Conservation (phyloP, 2,113 vertebrate genomes). For the Atherinomorus stipes region DNA sequence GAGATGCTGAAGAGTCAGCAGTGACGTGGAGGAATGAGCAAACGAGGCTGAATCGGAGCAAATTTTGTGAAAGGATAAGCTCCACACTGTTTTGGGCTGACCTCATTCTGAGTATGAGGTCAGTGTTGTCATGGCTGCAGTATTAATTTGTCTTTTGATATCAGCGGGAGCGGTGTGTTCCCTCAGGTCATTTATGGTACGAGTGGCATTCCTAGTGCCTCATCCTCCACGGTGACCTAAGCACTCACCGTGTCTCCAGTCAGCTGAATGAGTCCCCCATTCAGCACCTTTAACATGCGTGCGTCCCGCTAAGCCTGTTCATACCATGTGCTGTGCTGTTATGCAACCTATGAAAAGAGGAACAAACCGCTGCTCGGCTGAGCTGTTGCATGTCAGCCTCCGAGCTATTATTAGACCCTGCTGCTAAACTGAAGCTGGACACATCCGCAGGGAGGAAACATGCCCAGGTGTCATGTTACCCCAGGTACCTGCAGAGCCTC, state of each 20-base stretch:
- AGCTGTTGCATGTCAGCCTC: conserved; percentile 29
- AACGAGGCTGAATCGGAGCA: no score
- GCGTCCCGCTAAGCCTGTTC: conserved; percentile 46
- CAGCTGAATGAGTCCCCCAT: background rate
- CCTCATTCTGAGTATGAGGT: background rate
- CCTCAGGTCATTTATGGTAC: no score
- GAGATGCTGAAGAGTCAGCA: no score
- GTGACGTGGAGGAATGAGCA: no score
- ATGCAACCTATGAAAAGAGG: conserved; percentile 55
- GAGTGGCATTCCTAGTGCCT: background rate
- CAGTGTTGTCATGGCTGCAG: no score
- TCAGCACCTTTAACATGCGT: background rate
- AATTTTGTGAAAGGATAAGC: no score
- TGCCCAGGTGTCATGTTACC: background rate
- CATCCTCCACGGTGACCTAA: background rate
- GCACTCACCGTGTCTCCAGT: background rate
- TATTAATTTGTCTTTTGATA: background rate
- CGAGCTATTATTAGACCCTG: conserved; percentile 58
- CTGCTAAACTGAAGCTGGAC: conserved; percentile 14
- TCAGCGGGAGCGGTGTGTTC: no score
- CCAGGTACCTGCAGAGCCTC: conserved; percentile 7
- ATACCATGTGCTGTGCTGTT: conserved; percentile 55
- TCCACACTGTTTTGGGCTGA: background rate
- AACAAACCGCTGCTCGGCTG: conserved; percentile 27
- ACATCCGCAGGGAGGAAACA: conserved; percentile 10